Base-by-base conservation (phyloP, 2,113 vertebrate genomes). In the Azemiops feae region DNA sequence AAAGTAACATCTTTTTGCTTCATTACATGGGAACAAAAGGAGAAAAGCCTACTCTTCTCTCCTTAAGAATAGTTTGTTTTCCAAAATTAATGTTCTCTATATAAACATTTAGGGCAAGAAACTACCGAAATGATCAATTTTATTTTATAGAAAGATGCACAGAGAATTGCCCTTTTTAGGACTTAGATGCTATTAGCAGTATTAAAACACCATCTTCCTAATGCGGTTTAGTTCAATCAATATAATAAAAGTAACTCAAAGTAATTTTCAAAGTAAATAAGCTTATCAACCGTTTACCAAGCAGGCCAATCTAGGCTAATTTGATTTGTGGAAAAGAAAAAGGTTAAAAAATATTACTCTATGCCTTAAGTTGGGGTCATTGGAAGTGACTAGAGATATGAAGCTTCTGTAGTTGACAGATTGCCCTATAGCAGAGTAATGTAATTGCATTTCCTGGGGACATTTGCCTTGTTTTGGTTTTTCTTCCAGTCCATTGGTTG, bases 121-220 rank as follows among this genome's bases (percentile, higher is more conserved):
- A 89, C 91, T 64, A 58, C 52, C 53, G 45, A 89, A 53, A 92
- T 20, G 1, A 39, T 85, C 94, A 93, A 93, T 50, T 94, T 93
- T 93, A 34, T 87, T 94, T 4, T 58, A 87, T 90, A 64, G 89
- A 91, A 96, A 92, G 95, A 90, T 93, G 95, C 94, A 92, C 94
- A 94, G 64, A 89, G 93, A 47, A 90, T 93, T 87, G 90, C 90
- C 92, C 89, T 54, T 90, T 87, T 30, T 57, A 60, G 55, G 89
- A 89, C 90, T 93, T 93, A 93, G 89, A 90, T 87, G 92, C 92
- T 93, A 87, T 93, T 90, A 93, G 89, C 92, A 93, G 89, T 87
- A 93, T 87, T 54, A 90, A 90, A 93, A 93, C 47, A 30, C 74
- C 81, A 86, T 87, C 55, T 47, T 93, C 55, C 20, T 93, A 90